A percentile compares a stretch with the other conserved stretches of the same genome.
Evolutionary conservation across 2,888 invertebrate species (phyloP).

Genomic region (Reticulitermes lucifugus): DNA sequence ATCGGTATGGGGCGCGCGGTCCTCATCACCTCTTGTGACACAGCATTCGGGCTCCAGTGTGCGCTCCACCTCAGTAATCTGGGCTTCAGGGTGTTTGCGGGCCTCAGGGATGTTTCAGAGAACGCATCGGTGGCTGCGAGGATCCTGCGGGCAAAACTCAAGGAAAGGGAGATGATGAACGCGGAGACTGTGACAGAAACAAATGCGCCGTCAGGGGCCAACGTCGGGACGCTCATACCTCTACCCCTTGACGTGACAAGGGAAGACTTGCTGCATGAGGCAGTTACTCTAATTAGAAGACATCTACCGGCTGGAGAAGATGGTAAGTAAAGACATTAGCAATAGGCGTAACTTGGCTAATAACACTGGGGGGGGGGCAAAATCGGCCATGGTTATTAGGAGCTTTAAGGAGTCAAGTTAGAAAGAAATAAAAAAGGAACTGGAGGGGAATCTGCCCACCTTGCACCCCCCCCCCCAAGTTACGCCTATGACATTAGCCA

Average conservation of each 20-base stretch:
- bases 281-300: constrained; percentile 81
- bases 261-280: constrained; percentile 83
- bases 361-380: no score
- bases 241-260: constrained; percentile 83
- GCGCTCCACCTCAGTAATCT: constrained; percentile 55
- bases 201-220: constrained; percentile 39
- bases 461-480: no score
- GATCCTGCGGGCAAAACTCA: constrained; percentile 59
- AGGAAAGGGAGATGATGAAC: constrained; percentile 42
- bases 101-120: constrained; percentile 61
- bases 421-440: no score
- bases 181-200: background rate
- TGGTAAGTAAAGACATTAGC: constrained; percentile 65
- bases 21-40: constrained; percentile 83
- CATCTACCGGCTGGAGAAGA: constrained; percentile 87
- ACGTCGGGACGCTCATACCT: constrained; percentile 70
- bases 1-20: constrained; percentile 74
- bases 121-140: constrained; percentile 52
- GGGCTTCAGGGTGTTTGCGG: constrained; percentile 84
- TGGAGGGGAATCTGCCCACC: no score
- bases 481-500: no score
- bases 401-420: no score
- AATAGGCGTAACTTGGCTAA: no score
- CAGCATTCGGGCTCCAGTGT: constrained; percentile 82
- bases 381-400: no score